Conservation (phyloP, 1,140 invertebrate genomes). For the Ceratina japonica region DNA sequence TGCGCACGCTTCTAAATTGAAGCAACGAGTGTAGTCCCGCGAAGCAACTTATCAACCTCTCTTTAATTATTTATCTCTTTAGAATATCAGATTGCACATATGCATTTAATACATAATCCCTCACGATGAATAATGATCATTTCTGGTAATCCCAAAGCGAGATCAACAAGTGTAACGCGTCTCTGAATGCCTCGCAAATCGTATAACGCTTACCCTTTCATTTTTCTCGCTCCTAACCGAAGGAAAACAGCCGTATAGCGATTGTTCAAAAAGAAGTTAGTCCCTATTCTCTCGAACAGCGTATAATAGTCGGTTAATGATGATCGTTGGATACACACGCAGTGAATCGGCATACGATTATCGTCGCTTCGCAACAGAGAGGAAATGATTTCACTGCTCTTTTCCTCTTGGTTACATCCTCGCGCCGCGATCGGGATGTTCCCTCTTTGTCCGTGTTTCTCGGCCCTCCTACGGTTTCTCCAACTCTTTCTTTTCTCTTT, state of each 20-base stretch:
- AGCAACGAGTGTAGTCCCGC: conserved; percentile 27
- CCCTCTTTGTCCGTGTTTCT: conserved; percentile 11
- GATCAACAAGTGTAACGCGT: conserved; percentile 62
- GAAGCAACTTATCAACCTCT: conserved; percentile 20
- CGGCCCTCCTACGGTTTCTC: conserved; percentile 40
- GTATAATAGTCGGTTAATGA: conserved; percentile 65
- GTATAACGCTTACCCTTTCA: too few relatives aligned
- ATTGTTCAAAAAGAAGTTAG: conserved; percentile 26
- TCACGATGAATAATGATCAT: conserved; percentile 56
- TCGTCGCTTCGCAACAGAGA: conserved; percentile 21
- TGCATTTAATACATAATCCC: conserved; percentile 31
- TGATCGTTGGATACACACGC: conserved; percentile 60
- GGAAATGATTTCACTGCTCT: conserved; percentile 18
- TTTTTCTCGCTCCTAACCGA: neutral
- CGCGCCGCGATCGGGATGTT: neutral
- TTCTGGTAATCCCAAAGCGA: conserved; percentile 56
- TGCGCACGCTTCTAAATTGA: neutral
- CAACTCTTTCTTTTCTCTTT: neutral
- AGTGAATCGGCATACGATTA: conserved; percentile 60
- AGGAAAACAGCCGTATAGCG: conserved; percentile 30
- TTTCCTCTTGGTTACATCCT: neutral
- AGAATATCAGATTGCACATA: too few relatives aligned
- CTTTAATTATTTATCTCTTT: too few relatives aligned
- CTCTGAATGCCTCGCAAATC: conserved; percentile 44
- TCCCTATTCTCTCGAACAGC: conserved; percentile 46